phyloP scores from a whole-genome alignment of 2,888 invertebrate genomes.

The Mesoligia furuncula region DNA sequence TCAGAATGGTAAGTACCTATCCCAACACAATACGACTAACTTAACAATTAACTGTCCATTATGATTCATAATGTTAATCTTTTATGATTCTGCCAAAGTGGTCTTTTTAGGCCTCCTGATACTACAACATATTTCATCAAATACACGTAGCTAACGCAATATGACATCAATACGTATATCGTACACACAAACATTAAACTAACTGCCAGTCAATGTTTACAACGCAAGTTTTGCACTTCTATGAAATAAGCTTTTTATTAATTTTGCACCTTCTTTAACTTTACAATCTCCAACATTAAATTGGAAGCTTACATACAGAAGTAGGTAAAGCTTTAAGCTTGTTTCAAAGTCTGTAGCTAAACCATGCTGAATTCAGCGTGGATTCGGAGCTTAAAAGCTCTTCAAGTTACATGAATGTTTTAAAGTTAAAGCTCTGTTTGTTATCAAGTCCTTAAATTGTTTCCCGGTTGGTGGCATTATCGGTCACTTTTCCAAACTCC shows the following conservation, averaged over 20 bases:
- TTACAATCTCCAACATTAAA: not conserved
- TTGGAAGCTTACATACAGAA: not conserved
- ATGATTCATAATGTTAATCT: no score
- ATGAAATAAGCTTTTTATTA: conserved; percentile 11
- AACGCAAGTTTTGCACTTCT: conserved; percentile 4
- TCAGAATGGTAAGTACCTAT: no score
- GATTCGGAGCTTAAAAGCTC: conserved; percentile 5
- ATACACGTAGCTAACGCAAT: not conserved
- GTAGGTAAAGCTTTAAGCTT: not conserved
- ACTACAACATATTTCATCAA: conserved; percentile 27
- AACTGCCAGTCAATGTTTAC: conserved; percentile 18
- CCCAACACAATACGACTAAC: no score
- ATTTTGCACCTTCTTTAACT: not conserved
- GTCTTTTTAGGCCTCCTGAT: no score
- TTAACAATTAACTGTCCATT: no score
- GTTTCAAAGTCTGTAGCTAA: not conserved
- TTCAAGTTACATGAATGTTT: not conserved
- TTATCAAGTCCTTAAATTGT: no score
- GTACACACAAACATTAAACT: conserved; percentile 14
- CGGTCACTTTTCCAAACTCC: not conserved
- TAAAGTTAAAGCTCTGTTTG: not conserved
- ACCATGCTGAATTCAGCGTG: not conserved
- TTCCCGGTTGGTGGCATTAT: not conserved
- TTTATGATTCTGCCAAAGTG: no score
- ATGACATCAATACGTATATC: conserved; percentile 21